A percentile compares a stretch with the other conserved stretches of the same genome.
Conservation (phyloP, 1,140 invertebrate genomes). For the Ips typographus region DNA sequence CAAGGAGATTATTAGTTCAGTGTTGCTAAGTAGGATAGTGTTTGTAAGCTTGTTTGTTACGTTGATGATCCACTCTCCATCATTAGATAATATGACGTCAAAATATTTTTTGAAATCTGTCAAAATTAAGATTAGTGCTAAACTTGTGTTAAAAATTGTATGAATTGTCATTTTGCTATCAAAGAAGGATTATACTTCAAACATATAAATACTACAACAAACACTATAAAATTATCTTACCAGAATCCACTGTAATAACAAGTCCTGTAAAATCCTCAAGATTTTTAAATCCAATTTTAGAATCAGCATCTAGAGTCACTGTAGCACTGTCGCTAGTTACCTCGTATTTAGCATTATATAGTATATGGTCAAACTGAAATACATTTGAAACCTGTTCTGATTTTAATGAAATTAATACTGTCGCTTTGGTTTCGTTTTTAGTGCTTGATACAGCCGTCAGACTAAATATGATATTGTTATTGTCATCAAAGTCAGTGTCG, state of each 20-base stretch:
- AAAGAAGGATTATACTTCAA: background rate
- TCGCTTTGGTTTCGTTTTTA: background rate
- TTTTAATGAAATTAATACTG: conserved; percentile 1
- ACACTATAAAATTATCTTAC: no score
- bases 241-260: conserved; percentile 2
- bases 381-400: no score
- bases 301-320: conserved; percentile 6
- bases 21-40: background rate
- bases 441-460: conserved; percentile 1
- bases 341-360: no score
- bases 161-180: background rate
- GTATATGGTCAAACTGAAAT: no score
- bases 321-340: background rate
- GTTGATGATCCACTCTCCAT: background rate
- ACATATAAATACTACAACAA: conserved; percentile 1
- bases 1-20: background rate
- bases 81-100: background rate
- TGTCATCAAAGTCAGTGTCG: conserved; percentile 5
- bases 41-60: background rate
- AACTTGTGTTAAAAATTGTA: no score
- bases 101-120: background rate
- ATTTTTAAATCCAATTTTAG: conserved; percentile 8
- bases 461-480: conserved; percentile 16
- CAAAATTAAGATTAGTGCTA: background rate
- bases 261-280: conserved; percentile 8